Base-by-base conservation (phyloP, 2,888 invertebrate genomes). In the Hoplodrina blanda region DNA sequence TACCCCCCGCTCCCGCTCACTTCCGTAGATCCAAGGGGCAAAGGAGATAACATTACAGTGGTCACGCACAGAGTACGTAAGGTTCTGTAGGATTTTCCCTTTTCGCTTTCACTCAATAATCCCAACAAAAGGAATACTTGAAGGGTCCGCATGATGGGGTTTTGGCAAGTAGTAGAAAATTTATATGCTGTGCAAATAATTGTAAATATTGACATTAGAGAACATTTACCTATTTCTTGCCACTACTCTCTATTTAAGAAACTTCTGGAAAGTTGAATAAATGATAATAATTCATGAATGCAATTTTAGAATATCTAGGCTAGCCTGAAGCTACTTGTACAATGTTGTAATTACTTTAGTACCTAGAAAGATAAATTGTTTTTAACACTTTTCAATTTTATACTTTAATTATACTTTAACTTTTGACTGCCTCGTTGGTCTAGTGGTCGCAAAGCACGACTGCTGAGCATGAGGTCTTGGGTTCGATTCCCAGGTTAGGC, bases 31-130 rank as follows among this genome's bases (percentile, higher is more conserved):
- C 25, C 33, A 25, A 53, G 61, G 62, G 60, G 49, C 11, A 63
- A 6, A 54, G 62, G 10, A 60, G 82, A 60, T 62, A 64, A 53
- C 54, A 25, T 69, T 67, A 78, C 13, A 65, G 19, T 80, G 82
- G 85, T 66, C 59, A 56, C 41, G 62, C 63, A 65, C 62, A 71
- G 17, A 72, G 67, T 78, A 82, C 81, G 79, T 78, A 81, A 79
- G 84, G 81, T 82, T 78, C 76, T 74, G 76, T 73, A 80, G 83
- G 85, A 87, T 87, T 89, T 90, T 87, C 86, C 86, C 86, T 88
- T 89, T 89, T 87, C 85, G 85, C 82, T 85, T 92, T 90, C 88
- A 88, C 90, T 90, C 90, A 89, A 91, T 90, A 91, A 89, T 90
- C 86, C 78, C 81, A 85, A 91, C 90, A 91, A 92, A 90, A 87